phyloP scores from a whole-genome alignment of 2,797 vertebrate species.

The Hybognathus amarus region DNA sequence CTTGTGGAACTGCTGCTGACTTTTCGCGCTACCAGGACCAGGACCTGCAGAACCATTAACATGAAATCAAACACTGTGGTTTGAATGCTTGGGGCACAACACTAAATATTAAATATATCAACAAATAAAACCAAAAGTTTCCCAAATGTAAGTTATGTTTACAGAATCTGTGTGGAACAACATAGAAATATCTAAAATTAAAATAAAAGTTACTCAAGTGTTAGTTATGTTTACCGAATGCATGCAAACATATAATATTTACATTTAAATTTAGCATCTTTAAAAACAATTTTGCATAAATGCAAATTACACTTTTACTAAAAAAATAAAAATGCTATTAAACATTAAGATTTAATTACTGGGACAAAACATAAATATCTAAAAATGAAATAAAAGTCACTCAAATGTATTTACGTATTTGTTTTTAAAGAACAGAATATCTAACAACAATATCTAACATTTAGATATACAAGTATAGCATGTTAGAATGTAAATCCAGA shows the following conservation, averaged over 20 bases:
- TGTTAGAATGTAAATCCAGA: neutral
- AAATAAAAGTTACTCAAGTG: neutral
- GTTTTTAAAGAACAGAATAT: neutral
- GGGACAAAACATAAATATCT: neutral
- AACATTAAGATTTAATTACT: neutral
- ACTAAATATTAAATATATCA: neutral
- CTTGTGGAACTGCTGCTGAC: slow-evolving; percentile 64
- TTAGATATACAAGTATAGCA: neutral
- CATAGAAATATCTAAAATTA: neutral
- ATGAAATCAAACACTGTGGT: neutral
- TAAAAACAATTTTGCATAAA: neutral
- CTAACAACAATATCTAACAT: neutral
- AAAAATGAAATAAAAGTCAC: neutral
- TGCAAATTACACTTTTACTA: neutral
- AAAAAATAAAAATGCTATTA: neutral
- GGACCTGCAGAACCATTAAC: slow-evolving; percentile 58
- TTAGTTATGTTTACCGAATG: neutral
- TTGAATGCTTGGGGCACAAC: neutral
- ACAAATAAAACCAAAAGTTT: neutral
- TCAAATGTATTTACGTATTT: neutral
- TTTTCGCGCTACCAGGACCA: slow-evolving; percentile 58
- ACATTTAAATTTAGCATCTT: neutral
- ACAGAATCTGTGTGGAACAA: too few species aligned
- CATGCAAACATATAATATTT: neutral
- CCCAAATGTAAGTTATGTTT: neutral